A percentile compares a stretch with the other conserved stretches of the same genome.
phyloP scores from a whole-genome alignment of 2,888 invertebrate species.

The Scrobipalpa atriplicella region DNA sequence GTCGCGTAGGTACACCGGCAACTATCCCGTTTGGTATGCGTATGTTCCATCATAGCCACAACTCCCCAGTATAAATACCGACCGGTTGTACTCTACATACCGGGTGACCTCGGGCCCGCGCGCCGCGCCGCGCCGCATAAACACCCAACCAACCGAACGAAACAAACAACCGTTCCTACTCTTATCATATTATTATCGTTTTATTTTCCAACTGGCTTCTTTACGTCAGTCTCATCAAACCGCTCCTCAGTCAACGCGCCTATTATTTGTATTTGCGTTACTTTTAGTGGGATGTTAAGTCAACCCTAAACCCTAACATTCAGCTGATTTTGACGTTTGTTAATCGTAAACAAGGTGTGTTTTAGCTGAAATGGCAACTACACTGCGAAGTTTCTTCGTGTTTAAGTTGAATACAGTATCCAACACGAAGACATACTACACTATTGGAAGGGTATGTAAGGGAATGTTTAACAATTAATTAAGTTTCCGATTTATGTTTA shows the following conservation, averaged over 20 bases:
- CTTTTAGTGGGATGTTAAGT: not conserved
- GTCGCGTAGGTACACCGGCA: too few species aligned
- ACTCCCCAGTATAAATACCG: not conserved
- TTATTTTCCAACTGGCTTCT: constrained; percentile 39
- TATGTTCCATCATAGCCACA: not conserved
- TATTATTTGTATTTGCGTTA: not conserved
- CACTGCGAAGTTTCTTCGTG: constrained; percentile 45
- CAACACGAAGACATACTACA: constrained; percentile 43
- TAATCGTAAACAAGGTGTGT: constrained; percentile 18
- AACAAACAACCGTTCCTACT: constrained; percentile 45
- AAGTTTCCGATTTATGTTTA: too few species aligned
- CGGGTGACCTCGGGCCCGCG: constrained; percentile 51
- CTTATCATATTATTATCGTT: constrained; percentile 53
- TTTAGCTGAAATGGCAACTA: constrained; percentile 31
- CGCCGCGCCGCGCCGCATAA: constrained; percentile 5
- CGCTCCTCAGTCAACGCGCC: not conserved
- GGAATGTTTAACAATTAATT: too few species aligned
- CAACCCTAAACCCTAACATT: constrained; percentile 18
- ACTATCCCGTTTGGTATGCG: not conserved
- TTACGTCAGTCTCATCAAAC: constrained; percentile 24
- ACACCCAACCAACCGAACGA: constrained; percentile 31
- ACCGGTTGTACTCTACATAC: constrained; percentile 7
- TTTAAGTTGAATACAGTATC: constrained; percentile 45
- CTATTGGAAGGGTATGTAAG: constrained; percentile 48
- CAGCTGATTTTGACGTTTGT: constrained; percentile 36